Evolutionary conservation across 1,140 invertebrate genomes (phyloP), one percentile per base, ranked within the genome.

Genomic region (Anastrepha ludens): DNA sequence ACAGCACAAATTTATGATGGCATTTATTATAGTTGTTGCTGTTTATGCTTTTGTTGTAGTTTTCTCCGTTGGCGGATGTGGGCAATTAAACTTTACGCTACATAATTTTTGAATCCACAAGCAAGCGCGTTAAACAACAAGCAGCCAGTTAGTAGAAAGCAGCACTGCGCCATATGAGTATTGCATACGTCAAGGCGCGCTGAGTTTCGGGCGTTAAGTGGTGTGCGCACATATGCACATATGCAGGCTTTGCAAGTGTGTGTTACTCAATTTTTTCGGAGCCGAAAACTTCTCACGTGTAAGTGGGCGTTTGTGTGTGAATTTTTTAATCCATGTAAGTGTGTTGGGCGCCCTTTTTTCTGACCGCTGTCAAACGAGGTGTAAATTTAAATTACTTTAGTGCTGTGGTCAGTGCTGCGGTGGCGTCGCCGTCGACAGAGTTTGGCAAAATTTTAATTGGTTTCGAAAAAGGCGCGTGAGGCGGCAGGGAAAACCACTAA

Each of bases 71-170:
- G 47, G 44, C 20, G 47, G 47, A 9, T 81, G 47, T 47, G 74
- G 47, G 74, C 74, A 81, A 81, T 81, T 81, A 81, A 81, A 55
- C 20, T 81, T 81, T 81, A 81, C 47, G 74, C 74, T 55, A 81
- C 74, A 81, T 81, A 81, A 81, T 58, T 81, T 81, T n/a, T 11
- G 74, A n/a, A 81, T 17, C 74, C 74, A 81, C 29, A 7, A 20
- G 41, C 47, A 2, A 81, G 55, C n/a, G 67, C 11, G 8, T 62
- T 39, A 17, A 62, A 58, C 50, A n/a, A n/a, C 8, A 41, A 15
- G n/a, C 47, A 29, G 17, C 15, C 17, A 9, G 17, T 81, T 39
- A 17, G 15, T 13, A 2, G 44, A 74, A 55, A 55, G 47, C 74
- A 55, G 17, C 41, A 6, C 44, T 74, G 44, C 4, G 44, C 1